Conservation (phyloP, 2,113 vertebrate genomes). For the Coracopsis vasa region DNA sequence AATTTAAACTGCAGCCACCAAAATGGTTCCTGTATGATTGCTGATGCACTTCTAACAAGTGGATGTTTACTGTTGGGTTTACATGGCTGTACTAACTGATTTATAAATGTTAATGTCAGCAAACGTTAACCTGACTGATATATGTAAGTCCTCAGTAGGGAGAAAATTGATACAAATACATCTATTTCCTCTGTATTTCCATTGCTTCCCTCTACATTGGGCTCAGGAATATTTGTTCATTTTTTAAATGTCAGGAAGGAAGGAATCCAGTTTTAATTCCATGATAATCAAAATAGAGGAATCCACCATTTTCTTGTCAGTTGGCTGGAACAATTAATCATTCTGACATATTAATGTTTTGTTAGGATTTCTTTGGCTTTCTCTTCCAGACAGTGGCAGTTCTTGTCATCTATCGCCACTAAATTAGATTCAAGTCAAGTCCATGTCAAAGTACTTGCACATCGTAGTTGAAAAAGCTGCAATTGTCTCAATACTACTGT, state of each 20-base stretch:
- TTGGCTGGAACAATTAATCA: background rate
- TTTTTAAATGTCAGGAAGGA: background rate
- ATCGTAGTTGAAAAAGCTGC: background rate
- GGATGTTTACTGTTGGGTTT: background rate
- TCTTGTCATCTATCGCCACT: background rate
- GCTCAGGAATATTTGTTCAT: background rate
- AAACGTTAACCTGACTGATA: background rate
- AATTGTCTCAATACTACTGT: background rate
- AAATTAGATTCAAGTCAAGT: background rate
- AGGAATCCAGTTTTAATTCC: rapidly evolving
- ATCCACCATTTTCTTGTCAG: background rate
- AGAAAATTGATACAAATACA: background rate
- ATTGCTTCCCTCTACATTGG: rapidly evolving
- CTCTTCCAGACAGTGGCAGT: background rate
- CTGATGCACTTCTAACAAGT: background rate
- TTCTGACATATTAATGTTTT: background rate
- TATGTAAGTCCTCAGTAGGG: rapidly evolving
- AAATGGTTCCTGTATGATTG: background rate
- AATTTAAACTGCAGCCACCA: background rate
- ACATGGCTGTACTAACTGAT: too few relatives aligned
- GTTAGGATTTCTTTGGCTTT: background rate
- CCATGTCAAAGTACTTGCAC: background rate
- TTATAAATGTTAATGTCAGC: background rate
- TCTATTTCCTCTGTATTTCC: background rate
- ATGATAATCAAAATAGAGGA: background rate